Conservation (phyloP, 2,888 invertebrate species). For the Anthophora plumipes region DNA sequence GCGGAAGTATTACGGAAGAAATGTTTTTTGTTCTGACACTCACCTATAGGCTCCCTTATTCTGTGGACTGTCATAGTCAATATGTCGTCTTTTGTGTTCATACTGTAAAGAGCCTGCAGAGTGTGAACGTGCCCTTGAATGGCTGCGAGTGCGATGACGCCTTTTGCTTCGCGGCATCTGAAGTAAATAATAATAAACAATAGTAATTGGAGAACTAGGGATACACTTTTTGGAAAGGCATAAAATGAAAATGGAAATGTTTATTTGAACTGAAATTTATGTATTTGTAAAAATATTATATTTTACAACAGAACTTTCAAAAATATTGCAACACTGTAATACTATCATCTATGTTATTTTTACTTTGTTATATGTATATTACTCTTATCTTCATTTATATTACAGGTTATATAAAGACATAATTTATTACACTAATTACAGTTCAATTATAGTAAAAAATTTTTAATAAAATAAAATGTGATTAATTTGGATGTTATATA, state of each 20-base stretch:
- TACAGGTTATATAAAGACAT: too few relatives aligned
- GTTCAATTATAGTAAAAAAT: background rate
- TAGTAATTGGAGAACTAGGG: background rate
- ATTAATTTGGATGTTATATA: background rate
- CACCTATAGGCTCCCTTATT: constrained; percentile 88
- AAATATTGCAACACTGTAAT: too few relatives aligned
- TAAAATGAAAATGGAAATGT: background rate
- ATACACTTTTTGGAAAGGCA: background rate
- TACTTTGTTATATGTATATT: too few relatives aligned
- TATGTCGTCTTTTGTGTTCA: constrained; percentile 90
- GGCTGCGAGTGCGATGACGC: constrained; percentile 90
- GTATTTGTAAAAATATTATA: too few relatives aligned
- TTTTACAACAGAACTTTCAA: too few relatives aligned
- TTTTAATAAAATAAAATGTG: background rate
- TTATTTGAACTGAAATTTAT: too few relatives aligned
- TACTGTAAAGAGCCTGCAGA: constrained; percentile 85
- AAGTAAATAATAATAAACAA: constrained; percentile 67
- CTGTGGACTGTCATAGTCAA: constrained; percentile 88
- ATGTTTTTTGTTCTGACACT: constrained; percentile 70
- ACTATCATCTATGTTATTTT: too few relatives aligned
- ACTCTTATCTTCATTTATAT: too few relatives aligned
- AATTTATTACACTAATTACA: too few relatives aligned
- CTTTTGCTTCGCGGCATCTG: constrained; percentile 94
- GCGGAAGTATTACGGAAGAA: background rate
- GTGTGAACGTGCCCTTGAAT: constrained; percentile 85